phyloP scores from a whole-genome alignment of 2,797 vertebrate genomes.

The Sarcophilus harrisii region DNA sequence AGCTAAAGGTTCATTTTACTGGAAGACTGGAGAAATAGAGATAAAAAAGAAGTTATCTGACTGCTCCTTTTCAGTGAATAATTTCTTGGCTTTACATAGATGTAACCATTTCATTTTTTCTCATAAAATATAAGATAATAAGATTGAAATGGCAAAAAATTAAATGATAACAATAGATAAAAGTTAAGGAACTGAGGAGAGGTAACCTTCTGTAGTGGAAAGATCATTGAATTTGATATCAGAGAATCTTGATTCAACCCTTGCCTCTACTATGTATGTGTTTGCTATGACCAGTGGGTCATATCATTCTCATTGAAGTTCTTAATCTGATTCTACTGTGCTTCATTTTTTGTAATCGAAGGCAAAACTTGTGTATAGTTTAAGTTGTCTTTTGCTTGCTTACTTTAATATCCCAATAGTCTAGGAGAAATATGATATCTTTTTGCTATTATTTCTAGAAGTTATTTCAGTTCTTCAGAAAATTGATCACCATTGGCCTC shows the following conservation, averaged over 20 bases:
- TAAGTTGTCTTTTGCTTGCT: not conserved
- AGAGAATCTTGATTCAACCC: not conserved
- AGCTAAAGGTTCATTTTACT: not conserved
- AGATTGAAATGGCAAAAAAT: not conserved
- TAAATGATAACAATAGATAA: not conserved
- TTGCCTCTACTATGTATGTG: not conserved
- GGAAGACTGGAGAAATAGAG: not conserved
- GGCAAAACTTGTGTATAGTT: not conserved
- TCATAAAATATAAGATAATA: not conserved
- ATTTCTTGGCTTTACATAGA: not conserved
- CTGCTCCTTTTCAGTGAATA: not conserved
- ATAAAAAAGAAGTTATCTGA: not conserved
- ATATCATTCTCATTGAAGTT: not conserved
- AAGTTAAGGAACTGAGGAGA: not conserved
- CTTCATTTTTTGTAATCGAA: not conserved
- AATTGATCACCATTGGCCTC: not conserved
- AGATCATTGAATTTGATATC: not conserved
- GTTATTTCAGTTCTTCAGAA: not conserved
- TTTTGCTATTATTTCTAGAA: not conserved
- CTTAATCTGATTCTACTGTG: not conserved
- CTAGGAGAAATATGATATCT: not conserved
- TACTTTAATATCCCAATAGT: not conserved
- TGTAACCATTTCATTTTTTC: not conserved
- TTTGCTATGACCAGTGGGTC: not conserved
- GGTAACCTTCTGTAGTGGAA: not conserved